These are phyloP conservation scores for Echinometra lucunter DNA, from an alignment of 53 echinoderm and acorn worm genomes.

Conservation along the genomic window DNA sequence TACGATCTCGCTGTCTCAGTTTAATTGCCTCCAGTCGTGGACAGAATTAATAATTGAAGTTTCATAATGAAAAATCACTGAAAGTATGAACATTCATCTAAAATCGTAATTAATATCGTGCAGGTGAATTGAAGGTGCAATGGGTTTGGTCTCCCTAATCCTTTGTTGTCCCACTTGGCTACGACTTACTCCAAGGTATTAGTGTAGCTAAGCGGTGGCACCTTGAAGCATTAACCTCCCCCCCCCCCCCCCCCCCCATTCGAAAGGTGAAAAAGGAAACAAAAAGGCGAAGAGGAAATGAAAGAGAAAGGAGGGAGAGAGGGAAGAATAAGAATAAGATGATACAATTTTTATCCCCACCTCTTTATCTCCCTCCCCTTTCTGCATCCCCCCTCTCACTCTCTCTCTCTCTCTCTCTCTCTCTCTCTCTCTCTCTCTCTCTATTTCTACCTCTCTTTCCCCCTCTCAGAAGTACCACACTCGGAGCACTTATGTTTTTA, in stretches of 20 bases:
- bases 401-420: slow-evolving; percentile 23
- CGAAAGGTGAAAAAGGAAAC: no score
- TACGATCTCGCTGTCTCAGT: not conserved
- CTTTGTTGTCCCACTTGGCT: no score
- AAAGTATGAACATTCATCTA: not conserved
- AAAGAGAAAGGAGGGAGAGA: no score
- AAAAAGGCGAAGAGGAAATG: no score
- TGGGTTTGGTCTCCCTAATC: no score
- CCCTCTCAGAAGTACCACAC: not conserved
- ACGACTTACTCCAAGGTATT: no score
- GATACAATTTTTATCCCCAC: not conserved
- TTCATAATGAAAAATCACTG: not conserved
- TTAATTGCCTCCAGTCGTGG: slow-evolving; percentile 30
- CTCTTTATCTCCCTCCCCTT: not conserved
- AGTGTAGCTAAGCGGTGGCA: no score
- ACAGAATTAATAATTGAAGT: slow-evolving; percentile 14
- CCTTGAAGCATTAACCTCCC: no score
- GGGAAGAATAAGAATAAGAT: no score
- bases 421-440: slow-evolving; percentile 24
- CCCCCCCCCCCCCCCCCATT: no score
- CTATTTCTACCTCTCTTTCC: not conserved
- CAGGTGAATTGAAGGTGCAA: not conserved
- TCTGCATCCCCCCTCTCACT: not conserved
- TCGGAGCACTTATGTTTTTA: slow-evolving; percentile 44
- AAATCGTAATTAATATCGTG: slow-evolving; percentile 12